Percentiles rank a stretch among this genome's conserved stretches.
Evolutionary conservation across 2,888 invertebrate genomes (phyloP).

Genomic region (Monoplex corrugatus): DNA sequence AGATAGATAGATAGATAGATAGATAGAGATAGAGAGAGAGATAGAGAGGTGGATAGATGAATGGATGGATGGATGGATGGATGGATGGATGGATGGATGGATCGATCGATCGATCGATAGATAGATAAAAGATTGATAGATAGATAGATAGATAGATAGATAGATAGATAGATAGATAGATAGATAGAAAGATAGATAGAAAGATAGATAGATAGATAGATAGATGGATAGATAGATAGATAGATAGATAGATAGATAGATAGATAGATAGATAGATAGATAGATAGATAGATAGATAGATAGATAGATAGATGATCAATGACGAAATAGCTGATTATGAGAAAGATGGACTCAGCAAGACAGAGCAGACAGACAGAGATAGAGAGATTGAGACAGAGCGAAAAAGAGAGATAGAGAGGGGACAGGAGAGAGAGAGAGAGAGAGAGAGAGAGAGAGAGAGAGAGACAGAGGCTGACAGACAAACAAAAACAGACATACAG

Average conservation of each 20-base stretch:
- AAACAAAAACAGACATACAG: neutral
- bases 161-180: neutral
- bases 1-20: no score
- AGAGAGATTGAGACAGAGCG: slow-evolving; percentile 1
- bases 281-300: neutral
- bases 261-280: neutral
- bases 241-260: neutral
- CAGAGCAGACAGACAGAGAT: neutral
- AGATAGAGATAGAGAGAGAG: neutral
- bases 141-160: neutral
- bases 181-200: neutral
- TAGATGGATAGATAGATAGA: neutral
- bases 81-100: no score
- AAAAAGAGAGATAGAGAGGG: neutral
- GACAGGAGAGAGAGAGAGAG: no score
- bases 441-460: slow-evolving; percentile 24
- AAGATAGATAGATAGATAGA: neutral
- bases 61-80: no score
- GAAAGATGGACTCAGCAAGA: neutral
- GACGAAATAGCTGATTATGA: neutral
- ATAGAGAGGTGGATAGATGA: neutral
- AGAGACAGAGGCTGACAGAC: neutral
- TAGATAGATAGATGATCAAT: no score
- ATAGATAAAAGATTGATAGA: neutral
- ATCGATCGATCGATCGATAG: neutral